Base-by-base conservation (phyloP, 2,797 vertebrate species). In the Enteromius afrohamiltoni region DNA sequence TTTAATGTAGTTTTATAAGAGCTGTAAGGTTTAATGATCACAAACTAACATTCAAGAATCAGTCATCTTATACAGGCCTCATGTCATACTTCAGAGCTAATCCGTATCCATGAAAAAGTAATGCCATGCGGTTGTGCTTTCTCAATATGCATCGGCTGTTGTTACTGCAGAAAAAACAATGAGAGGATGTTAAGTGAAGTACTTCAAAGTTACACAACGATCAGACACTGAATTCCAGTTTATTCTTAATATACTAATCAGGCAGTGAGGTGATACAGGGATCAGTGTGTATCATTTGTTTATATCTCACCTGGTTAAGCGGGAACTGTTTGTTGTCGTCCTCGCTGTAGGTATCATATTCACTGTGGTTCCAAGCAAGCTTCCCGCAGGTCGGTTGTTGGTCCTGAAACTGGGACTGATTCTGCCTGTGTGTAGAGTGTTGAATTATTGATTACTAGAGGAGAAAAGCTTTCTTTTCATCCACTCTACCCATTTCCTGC, bases 381-480 rank as follows among this genome's bases (percentile, higher is more conserved):
- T 40, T 86, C 5, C 51, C 75, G 6, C 86, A 85, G 21, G 65
- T 47, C 8, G 82, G 86, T 71, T 86, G 86, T 13, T 73, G 45
- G 17, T 93, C 86, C 79, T 83, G 82, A 79, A 89, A 29, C 70
- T 0, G 31, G 73, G 90, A 92, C 60, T 2, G 58, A 0, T 87
- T 87, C 79, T 92, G 88, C 92, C 92, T 92, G 87, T 7, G 80
- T 6, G 51, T 81, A 89, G 53, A 86, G 85, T 81, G 84, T 74
- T 94, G 86, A 91, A 93, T 94, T 88, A 94, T 94, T 89, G 82
- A 94, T 93, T 84, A 23, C 83, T 70, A 89, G 69, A 75, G 70
- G 71, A 85, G 81, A 67, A 83, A 85, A 62, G 83, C 78, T 86
- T 88, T 86, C 75, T 85, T 34, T 65, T 23, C 80, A 80, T 80